Percentiles rank a stretch among this genome's conserved stretches.
These are phyloP conservation scores for Perodicticus potto DNA, from an alignment of 2,797 vertebrate genomes.

Conservation along the genomic window DNA sequence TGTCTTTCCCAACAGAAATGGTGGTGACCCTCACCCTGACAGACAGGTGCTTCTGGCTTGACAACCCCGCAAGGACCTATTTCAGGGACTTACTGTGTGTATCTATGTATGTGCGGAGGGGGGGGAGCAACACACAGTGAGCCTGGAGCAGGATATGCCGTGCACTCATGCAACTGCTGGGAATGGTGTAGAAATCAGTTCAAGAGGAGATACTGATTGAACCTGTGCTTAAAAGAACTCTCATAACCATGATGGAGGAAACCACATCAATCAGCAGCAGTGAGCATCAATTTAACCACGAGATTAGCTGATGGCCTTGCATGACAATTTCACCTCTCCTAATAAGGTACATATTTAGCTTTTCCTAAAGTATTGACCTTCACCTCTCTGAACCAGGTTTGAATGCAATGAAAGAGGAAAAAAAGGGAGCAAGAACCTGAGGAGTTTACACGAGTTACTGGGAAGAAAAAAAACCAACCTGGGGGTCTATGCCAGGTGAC, in stretches of 20 bases:
- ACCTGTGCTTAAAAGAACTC: conserved; percentile 10
- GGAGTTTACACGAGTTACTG: neutral
- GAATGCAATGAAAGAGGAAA: neutral
- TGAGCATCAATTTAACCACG: neutral
- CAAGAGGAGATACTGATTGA: neutral
- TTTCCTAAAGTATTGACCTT: neutral
- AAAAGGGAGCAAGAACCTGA: neutral
- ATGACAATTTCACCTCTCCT: neutral
- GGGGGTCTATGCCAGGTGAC: neutral
- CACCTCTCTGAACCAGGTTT: neutral
- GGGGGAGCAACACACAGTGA: conserved; percentile 48
- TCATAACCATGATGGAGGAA: conserved; percentile 19
- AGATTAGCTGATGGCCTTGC: neutral
- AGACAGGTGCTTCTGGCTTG: conserved; percentile 49
- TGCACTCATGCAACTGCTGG: conserved; percentile 15
- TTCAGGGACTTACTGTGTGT: conserved; percentile 20
- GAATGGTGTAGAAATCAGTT: neutral
- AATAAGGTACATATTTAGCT: neutral
- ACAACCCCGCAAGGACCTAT: conserved; percentile 20
- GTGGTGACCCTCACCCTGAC: conserved; percentile 22
- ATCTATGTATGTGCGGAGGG: too few species aligned
- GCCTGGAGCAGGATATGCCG: neutral
- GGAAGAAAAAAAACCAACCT: neutral
- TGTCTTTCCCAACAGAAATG: conserved; percentile 2
- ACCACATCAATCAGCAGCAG: conserved; percentile 21